Percentiles rank a stretch among this genome's conserved stretches.
phyloP scores from a whole-genome alignment of 2,888 invertebrate species.

The Nephrotoma guestfalica region DNA sequence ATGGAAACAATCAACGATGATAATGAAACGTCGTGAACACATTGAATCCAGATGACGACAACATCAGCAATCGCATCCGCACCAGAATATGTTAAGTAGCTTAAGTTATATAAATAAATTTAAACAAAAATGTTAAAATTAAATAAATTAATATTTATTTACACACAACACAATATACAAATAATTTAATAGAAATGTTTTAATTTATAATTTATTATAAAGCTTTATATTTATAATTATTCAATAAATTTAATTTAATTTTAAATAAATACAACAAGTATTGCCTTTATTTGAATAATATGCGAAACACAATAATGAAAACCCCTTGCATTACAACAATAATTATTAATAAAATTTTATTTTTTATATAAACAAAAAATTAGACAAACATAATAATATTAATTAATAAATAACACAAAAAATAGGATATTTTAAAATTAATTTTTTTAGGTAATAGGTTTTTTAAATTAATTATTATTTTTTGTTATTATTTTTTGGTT shows the following conservation, averaged over 20 bases:
- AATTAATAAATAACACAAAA: neutral
- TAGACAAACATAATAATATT: neutral
- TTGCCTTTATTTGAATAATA: neutral
- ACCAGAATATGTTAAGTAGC: neutral
- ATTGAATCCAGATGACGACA: neutral
- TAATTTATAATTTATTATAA: neutral
- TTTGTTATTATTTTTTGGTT: neutral
- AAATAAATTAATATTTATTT: neutral
- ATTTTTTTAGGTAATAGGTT: neutral
- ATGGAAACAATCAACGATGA: constrained; percentile 20
- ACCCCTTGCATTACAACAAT: neutral
- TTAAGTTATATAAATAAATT: neutral
- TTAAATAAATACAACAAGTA: neutral
- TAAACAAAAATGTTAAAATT: neutral
- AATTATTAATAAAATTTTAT: neutral
- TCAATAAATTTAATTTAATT: neutral
- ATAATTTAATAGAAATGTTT: neutral
- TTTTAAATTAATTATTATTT: neutral
- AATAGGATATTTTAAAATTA: neutral
- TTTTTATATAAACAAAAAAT: neutral
- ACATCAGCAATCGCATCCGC: neutral
- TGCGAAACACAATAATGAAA: neutral
- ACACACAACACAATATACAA: neutral
- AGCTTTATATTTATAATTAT: neutral
- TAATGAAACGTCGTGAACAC: constrained; percentile 15